phyloP scores from a whole-genome alignment of 2,113 vertebrate genomes.

The Sclerurus mexicanus region DNA sequence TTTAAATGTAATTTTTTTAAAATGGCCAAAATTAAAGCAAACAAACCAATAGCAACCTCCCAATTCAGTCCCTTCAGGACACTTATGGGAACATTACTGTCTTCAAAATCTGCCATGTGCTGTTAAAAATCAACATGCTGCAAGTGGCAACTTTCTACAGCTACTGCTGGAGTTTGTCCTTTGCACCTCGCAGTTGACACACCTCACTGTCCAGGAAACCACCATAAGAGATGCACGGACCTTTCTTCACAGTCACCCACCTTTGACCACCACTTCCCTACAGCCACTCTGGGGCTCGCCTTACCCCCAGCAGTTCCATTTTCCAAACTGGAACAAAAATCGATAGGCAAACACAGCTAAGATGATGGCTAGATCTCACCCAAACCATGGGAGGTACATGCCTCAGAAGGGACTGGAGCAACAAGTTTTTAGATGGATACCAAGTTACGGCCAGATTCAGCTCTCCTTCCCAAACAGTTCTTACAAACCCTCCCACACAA shows the following conservation, averaged over 20 bases:
- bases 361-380: not conserved
- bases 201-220: not conserved
- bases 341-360: not conserved
- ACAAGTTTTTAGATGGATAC: not conserved
- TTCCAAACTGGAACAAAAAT: not conserved
- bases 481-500: not conserved
- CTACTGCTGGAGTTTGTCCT: not conserved
- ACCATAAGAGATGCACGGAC: not conserved
- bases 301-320: not conserved
- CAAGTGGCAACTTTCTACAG: not conserved
- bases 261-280: not conserved
- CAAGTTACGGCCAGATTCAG: not conserved
- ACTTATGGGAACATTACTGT: fast-evolving
- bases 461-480: not conserved
- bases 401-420: not conserved
- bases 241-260: fast-evolving
- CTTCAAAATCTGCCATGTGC: fast-evolving
- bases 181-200: not conserved
- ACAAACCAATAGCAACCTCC: not conserved
- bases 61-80: not conserved
- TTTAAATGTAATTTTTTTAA: fast-evolving
- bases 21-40: not conserved
- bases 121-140: not conserved
- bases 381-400: fast-evolving
- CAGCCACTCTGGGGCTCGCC: not conserved